Base-by-base conservation (phyloP, 2,888 invertebrate species). In the Pheosia tremula region DNA sequence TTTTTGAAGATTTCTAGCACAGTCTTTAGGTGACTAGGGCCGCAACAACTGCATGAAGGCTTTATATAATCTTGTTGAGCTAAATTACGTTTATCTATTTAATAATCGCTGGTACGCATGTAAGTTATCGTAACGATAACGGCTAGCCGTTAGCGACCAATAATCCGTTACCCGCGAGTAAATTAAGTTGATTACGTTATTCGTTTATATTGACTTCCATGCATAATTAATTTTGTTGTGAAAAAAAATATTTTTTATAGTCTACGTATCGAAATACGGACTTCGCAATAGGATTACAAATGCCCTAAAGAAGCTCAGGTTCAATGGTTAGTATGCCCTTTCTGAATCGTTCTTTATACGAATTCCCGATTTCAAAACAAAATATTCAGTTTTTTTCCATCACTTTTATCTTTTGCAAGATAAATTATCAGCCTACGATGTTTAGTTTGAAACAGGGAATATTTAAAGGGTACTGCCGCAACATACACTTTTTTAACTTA, bases 1-100 rank as follows among this genome's bases (percentile, higher is more conserved):
- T 92, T 83, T 87, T 91, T 95, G 10, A 10, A 52, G 45, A 59
- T 52, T 70, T 8, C 9, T 6, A 6, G 52, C 10, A 36, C 7
- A 24, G 36, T 24, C 37, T 52, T n/a, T 9, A 4, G 37, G 36
- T 52, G 52, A 52, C 52, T 47, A 47, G 47, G n/a, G n/a, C 47
- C 47, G n/a, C 47, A 4, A n/a, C 4, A 39, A 38, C 10, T 24
- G 9, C 5, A 24, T 7, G 39, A 45, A 59, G 38, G 54, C 72
- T 64, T 79, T 83, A 74, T 81, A 83, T 81, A 74, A 72, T 63
- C 38, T 60, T 59, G 11, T 24, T 53, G 54, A 61, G 39, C 24
- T 24, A 24, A 24, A 55, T 47, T 70, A 66, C 57, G 49, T 60
- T 68, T 65, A 70, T 66, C 63, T 13, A 57, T 9, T 45, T 5